These are phyloP conservation scores for Melanotaenia pygmaea DNA, from an alignment of 2,797 vertebrate species.

Conservation along the genomic window DNA sequence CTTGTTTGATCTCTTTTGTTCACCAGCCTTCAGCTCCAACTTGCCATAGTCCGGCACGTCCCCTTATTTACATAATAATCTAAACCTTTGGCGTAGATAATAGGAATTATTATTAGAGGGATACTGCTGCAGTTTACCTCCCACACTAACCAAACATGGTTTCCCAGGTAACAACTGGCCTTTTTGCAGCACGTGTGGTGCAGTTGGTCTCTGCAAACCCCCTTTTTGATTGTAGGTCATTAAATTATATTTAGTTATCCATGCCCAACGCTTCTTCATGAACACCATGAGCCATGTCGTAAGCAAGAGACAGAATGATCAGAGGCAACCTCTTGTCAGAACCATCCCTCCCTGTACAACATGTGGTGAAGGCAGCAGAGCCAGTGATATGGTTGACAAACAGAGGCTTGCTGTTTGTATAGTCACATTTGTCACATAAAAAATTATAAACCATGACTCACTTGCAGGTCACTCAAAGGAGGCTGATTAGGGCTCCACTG, in stretches of 20 bases:
- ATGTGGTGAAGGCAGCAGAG: constrained; percentile 20
- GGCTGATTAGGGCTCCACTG: background rate
- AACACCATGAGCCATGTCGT: constrained; percentile 7
- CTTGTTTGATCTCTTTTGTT: constrained; percentile 54
- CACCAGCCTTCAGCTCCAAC: constrained; percentile 46
- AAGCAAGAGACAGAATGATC: constrained; percentile 15
- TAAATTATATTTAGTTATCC: constrained; percentile 56
- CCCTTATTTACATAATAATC: constrained; percentile 73
- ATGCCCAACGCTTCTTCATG: background rate
- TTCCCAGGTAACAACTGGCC: constrained; percentile 67
- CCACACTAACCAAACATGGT: constrained; percentile 62
- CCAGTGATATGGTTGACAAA: constrained; percentile 47
- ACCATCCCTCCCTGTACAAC: constrained; percentile 23
- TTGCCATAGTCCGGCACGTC: constrained; percentile 35
- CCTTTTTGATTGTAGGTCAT: constrained; percentile 42
- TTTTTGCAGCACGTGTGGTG: constrained; percentile 19
- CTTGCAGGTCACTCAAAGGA: constrained; percentile 6
- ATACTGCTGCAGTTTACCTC: constrained; percentile 63
- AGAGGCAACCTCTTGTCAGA: constrained; percentile 23
- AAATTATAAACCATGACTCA: constrained; percentile 25
- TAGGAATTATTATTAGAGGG: constrained; percentile 75
- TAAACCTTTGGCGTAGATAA: constrained; percentile 74
- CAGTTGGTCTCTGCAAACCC: constrained; percentile 17
- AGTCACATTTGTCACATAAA: constrained; percentile 37
- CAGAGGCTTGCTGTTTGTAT: constrained; percentile 53